phyloP scores from a whole-genome alignment of 1,140 invertebrate species.

The Belonocnema kinseyi region DNA sequence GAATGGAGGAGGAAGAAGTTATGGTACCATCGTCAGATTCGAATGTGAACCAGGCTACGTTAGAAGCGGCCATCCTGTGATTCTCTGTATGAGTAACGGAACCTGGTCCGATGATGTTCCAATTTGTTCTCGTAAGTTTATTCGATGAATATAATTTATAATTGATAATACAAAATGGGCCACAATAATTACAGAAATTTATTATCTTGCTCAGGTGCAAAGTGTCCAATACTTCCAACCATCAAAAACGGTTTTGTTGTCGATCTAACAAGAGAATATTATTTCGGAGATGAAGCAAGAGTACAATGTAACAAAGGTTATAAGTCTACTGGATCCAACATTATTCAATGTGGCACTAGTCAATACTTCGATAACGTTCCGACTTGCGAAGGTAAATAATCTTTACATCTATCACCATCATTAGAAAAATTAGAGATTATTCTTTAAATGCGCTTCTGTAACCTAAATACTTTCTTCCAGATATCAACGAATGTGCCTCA shows the following conservation, averaged over 20 bases:
- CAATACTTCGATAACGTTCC: conserved; percentile 91
- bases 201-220: conserved; percentile 76
- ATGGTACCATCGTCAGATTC: conserved; percentile 95
- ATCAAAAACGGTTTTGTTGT: conserved; percentile 91
- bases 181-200: too few relatives aligned
- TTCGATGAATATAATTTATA: background rate
- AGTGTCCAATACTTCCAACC: conserved; percentile 88
- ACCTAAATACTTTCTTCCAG: conserved; percentile 68
- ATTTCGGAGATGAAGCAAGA: conserved; percentile 92
- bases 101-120: conserved; percentile 96
- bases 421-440: background rate
- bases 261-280: conserved; percentile 84
- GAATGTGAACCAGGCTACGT: conserved; percentile 96
- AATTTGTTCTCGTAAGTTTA: conserved; percentile 85
- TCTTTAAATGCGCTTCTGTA: background rate
- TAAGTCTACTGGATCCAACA: conserved; percentile 88
- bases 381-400: conserved; percentile 83
- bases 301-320: conserved; percentile 95
- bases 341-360: conserved; percentile 90
- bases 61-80: conserved; percentile 89
- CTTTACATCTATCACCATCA: background rate
- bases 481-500: conserved; percentile 94
- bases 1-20: conserved; percentile 95
- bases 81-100: conserved; percentile 97
- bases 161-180: too few relatives aligned